phyloP scores from a whole-genome alignment of 2,797 vertebrate species.

The Rhabdomys pumilio region DNA sequence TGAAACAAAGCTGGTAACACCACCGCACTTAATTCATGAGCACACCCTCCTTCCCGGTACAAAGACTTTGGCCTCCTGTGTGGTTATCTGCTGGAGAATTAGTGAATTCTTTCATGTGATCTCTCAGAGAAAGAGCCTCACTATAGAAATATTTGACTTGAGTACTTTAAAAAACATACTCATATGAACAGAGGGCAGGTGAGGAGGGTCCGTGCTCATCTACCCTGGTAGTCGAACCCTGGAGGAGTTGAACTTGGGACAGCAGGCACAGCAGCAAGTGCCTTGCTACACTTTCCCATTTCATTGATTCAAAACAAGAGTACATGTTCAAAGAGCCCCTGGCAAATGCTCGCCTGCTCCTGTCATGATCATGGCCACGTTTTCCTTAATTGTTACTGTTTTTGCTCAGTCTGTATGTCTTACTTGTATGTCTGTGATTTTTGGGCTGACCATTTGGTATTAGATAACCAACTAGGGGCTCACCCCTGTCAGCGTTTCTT shows the following conservation, averaged over 20 bases:
- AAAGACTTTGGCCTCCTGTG: slow-evolving; percentile 73
- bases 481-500: not conserved
- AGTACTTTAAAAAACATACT: slow-evolving; percentile 30
- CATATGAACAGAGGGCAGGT: not conserved
- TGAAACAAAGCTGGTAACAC: slow-evolving; percentile 71
- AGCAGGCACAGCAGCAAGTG: not conserved
- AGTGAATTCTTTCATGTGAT: slow-evolving; percentile 82
- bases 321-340: not conserved
- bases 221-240: not conserved
- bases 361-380: not conserved
- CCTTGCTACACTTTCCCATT: not conserved
- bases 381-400: not conserved
- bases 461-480: not conserved
- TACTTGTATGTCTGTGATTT: not conserved
- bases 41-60: slow-evolving; percentile 41
- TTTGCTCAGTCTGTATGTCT: not conserved
- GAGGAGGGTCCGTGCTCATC: not conserved
- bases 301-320: not conserved
- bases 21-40: slow-evolving; percentile 70
- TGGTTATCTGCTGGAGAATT: slow-evolving; percentile 73
- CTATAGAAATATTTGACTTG: slow-evolving; percentile 74
- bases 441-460: not conserved
- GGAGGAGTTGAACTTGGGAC: not conserved
- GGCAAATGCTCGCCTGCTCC: not conserved
- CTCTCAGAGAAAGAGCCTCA: slow-evolving; percentile 67